Evolutionary conservation across 2,797 vertebrate genomes (phyloP), one percentile per base, ranked within the genome.

Genomic region (Phoeniculus purpureus): DNA sequence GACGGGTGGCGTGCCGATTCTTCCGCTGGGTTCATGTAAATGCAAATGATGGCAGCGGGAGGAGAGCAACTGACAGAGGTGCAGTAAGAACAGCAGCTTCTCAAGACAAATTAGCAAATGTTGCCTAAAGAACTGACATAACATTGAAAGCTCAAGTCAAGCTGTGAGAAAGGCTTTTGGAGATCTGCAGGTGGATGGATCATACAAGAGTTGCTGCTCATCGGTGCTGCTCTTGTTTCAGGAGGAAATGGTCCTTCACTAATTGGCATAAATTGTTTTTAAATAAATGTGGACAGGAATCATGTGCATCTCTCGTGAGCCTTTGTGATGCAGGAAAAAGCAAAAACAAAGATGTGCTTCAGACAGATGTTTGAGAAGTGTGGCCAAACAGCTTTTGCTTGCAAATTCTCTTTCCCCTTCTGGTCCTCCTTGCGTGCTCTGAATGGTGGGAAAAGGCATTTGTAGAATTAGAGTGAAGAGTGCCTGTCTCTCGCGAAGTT

Each of bases 211-310:
- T 54, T 89, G 87, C 72, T 73, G 73, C 84, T 93, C 94, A 77
- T 40, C 14, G 1, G 85, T 80, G 71, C 70, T 80, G 58, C 81
- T 93, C 29, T 61, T 93, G 81, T 91, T 96, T 90, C 83, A 56
- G 76, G 68, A 92, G 85, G 89, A 95, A 96, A 95, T 91, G 85
- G 71, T 82, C 94, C 93, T 94, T 94, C 73, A 58, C 91, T 96
- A 94, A 94, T 93, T 94, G 91, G 73, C 6, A 2, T 87, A 93
- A 95, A 93, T 90, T 89, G 92, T 93, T 91, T 85, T 77, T 90
- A 94, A 87, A 93, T 73, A 95, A 93, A 93, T 88, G 88, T 89
- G 65, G 26, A 72, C 45, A 71, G 40, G 52, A 93, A 60, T 90
- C 92, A 70, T 70, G 37, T 73, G 70, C 55, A 70, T 85, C 61